phyloP scores from a whole-genome alignment of 2,113 vertebrate genomes.

The Upupa epops region DNA sequence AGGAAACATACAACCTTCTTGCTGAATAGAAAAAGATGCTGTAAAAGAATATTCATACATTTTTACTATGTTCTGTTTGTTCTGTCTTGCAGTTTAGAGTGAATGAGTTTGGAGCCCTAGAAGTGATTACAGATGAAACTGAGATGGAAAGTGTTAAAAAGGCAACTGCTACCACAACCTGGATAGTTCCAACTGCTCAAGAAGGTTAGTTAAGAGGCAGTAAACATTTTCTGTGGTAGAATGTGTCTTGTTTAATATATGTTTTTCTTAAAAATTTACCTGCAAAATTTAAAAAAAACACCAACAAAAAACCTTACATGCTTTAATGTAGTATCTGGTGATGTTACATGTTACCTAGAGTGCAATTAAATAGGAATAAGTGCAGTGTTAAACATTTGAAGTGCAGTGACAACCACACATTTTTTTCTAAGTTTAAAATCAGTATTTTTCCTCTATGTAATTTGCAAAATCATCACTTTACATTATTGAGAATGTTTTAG shows the following conservation, averaged over 20 bases:
- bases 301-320: neutral
- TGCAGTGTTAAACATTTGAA: neutral
- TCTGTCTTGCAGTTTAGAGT: constrained; percentile 86
- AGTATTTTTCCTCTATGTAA: neutral
- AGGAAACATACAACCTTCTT: neutral
- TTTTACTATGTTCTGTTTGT: neutral
- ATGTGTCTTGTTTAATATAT: neutral
- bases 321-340: neutral
- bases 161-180: constrained; percentile 86
- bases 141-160: constrained; percentile 87
- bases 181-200: constrained; percentile 86
- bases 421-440: neutral
- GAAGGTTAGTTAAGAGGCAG: constrained; percentile 73
- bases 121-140: constrained; percentile 93
- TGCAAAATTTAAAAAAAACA: no score
- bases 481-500: neutral
- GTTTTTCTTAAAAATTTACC: neutral
- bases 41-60: neutral
- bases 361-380: neutral
- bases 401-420: neutral
- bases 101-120: constrained; percentile 95
- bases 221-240: neutral
- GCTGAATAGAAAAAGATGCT: neutral
- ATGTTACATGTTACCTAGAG: neutral
- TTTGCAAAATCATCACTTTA: neutral